Base-by-base conservation (phyloP, 2,888 invertebrate genomes). In the Drosophila diplacantha region DNA sequence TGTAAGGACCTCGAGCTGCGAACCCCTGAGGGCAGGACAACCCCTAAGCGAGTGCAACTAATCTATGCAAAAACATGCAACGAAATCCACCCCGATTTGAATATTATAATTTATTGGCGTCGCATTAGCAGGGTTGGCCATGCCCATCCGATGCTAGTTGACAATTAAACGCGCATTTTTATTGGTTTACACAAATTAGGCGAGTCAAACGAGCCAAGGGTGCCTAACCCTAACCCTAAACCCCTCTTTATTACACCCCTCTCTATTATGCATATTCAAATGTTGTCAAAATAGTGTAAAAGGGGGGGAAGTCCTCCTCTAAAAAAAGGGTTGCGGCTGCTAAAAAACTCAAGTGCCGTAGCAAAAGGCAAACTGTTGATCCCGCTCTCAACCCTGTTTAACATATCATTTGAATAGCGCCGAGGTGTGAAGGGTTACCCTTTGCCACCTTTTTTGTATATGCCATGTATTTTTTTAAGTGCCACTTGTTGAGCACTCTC, bases 21-120 rank as follows among this genome's bases (percentile, higher is more conserved):
- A 29, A 44, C 29, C 44, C 44, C 44, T 44, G n/a, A n/a, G 18
- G 7, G 8, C 16, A 43, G 29, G 61, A 37, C 61, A 70, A 66
- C 47, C 46, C 79, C 69, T 74, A 77, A 80, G 81, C 60, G 80
- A 77, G 57, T 76, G 77, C 77, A 66, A 44, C 81, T 78, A 78
- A 78, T 78, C 84, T 78, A 78, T 78, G 84, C 83, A 84, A 78
- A 78, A 84, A 78, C 78, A 78, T 82, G 84, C 81, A 55, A 24
- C 38, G 11, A 29, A 47, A 32, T 16, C 71, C 55, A 68, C 66
- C 71, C 68, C 71, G 44, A 70, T 66, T 66, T 66, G 63, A 66
- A 66, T 66, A 66, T 46, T 46, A 20, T 46, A 46, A 61, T 29
- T 14, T 46, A 46, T 46, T 31, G 44, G 43, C 26, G 53, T 20